Conservation (phyloP, 1,140 invertebrate genomes). For the Pachypeltis micranthus region DNA sequence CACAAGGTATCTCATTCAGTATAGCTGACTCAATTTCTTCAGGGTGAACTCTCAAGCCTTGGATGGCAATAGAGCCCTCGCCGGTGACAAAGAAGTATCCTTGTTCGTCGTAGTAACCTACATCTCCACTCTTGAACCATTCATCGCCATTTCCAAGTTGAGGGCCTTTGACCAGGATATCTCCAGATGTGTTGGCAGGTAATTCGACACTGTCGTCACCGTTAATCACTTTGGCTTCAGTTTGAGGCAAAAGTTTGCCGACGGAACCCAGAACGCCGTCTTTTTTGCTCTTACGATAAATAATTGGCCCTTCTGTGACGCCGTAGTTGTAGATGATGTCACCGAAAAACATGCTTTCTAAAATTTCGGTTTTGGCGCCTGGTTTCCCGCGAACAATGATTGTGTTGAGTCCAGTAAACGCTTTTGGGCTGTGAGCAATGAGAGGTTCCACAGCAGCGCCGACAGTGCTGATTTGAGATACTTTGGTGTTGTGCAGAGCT, state of each 20-base stretch:
- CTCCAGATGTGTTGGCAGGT: background rate
- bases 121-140: background rate
- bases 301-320: slow-evolving; percentile 2
- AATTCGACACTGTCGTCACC: background rate
- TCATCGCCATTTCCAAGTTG: slow-evolving; percentile 1
- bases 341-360: background rate
- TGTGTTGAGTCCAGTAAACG: background rate
- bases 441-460: background rate
- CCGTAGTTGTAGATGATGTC: slow-evolving; percentile 10
- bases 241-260: background rate
- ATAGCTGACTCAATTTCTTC: background rate
- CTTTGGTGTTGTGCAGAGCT: background rate
- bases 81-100: slow-evolving; percentile 8
- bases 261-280: background rate
- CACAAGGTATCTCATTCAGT: background rate
- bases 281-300: background rate
- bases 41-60: slow-evolving; percentile 6
- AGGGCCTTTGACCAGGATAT: slow-evolving; percentile 11
- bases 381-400: slow-evolving; percentile 4
- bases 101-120: background rate
- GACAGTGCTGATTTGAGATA: background rate
- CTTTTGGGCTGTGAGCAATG: background rate
- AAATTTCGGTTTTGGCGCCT: background rate
- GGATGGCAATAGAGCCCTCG: slow-evolving; percentile 5
- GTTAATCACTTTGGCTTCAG: slow-evolving; percentile 4